These are phyloP conservation scores for Dioctria linearis DNA, from an alignment of 2,888 invertebrate genomes.

Conservation along the genomic window DNA sequence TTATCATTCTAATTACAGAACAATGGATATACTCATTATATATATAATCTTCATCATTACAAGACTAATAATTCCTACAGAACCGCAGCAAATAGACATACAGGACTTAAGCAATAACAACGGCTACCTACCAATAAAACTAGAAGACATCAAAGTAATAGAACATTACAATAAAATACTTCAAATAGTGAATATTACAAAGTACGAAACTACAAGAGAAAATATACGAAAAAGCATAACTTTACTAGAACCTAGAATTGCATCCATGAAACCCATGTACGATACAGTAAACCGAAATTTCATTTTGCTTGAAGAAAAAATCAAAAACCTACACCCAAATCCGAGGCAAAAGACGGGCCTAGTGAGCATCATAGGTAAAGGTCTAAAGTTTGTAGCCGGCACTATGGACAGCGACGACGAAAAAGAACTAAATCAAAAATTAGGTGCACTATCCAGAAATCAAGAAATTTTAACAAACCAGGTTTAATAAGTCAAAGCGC, in stretches of 20 bases:
- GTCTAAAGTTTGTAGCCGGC: slow-evolving; percentile 13
- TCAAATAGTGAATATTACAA: slow-evolving; percentile 57
- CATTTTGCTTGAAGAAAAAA: slow-evolving; percentile 11
- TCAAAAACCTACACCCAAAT: slow-evolving; percentile 1
- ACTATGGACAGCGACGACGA: slow-evolving; percentile 24
- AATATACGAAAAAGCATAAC: background rate
- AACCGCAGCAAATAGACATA: slow-evolving; percentile 56
- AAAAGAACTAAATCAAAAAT: background rate
- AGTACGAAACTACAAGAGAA: slow-evolving; percentile 47
- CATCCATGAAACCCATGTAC: slow-evolving; percentile 19
- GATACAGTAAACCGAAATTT: slow-evolving; percentile 1
- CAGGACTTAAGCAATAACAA: slow-evolving; percentile 57
- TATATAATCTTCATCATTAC: background rate
- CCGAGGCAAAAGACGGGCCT: background rate
- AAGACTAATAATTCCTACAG: background rate
- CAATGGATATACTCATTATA: background rate
- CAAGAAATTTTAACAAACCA: slow-evolving; percentile 8
- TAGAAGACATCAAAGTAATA: slow-evolving; percentile 53
- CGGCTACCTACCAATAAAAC: slow-evolving; percentile 57
- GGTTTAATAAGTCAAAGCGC: background rate
- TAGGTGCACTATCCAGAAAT: slow-evolving; percentile 2
- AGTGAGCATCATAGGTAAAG: slow-evolving; percentile 14
- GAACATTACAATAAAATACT: slow-evolving; percentile 56
- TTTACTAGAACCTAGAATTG: background rate
- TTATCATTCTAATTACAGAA: slow-evolving; percentile 1